These are phyloP conservation scores for Asarcornis scutulata DNA, from an alignment of 2,113 vertebrate species.

Conservation along the genomic window DNA sequence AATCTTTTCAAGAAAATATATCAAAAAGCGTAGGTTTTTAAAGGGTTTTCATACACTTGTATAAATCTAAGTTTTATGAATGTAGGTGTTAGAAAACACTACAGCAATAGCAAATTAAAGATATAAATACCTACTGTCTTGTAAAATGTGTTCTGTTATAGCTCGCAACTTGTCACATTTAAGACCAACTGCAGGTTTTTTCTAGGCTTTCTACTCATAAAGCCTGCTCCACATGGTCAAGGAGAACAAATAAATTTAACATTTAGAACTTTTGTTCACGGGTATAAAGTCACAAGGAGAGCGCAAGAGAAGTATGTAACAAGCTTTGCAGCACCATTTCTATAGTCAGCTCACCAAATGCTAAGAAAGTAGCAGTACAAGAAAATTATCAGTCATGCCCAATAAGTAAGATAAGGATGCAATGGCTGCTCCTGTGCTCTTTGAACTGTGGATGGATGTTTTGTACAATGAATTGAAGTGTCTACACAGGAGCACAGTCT, in stretches of 20 bases:
- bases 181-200: neutral
- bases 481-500: neutral
- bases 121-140: neutral
- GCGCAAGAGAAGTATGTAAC: accelerated
- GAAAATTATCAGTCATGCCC: neutral
- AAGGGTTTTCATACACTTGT: neutral
- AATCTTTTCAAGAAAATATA: neutral
- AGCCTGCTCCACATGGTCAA: neutral
- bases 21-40: neutral
- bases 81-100: neutral
- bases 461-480: neutral
- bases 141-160: neutral
- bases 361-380: accelerated
- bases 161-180: neutral
- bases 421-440: neutral
- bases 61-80: neutral
- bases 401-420: neutral
- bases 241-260: neutral
- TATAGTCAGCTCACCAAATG: neutral
- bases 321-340: accelerated
- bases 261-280: neutral
- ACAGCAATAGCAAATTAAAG: neutral
- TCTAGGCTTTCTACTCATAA: neutral
- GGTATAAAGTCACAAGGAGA: neutral
- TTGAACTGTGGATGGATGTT: neutral